Evolutionary conservation across 2,888 invertebrate species (phyloP).

Genomic region (Platycnemis pennipes): DNA sequence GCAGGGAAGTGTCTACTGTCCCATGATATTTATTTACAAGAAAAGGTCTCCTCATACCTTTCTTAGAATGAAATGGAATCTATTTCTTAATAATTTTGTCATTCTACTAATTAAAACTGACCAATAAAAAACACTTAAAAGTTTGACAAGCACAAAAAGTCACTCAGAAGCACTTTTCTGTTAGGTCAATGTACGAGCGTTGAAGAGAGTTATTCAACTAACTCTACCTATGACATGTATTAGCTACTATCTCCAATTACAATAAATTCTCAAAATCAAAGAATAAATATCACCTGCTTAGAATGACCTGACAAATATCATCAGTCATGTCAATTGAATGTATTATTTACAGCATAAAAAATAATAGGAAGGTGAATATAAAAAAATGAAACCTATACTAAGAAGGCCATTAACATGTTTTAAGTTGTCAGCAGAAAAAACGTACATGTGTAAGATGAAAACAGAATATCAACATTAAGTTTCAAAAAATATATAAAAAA

Average conservation of each 20-base stretch:
- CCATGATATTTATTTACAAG: slow-evolving; percentile 40
- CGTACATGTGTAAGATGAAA: slow-evolving; percentile 69
- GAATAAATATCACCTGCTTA: slow-evolving; percentile 44
- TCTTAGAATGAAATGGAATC: slow-evolving; percentile 35
- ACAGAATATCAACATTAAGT: neutral
- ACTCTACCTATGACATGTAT: slow-evolving; percentile 46
- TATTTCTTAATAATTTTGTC: slow-evolving; percentile 15
- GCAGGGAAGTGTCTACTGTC: slow-evolving; percentile 14
- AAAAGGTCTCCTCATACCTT: slow-evolving; percentile 47
- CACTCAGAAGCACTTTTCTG: neutral
- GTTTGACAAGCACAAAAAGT: neutral
- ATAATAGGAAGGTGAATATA: neutral
- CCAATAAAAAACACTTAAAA: slow-evolving; percentile 3
- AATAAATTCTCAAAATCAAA: neutral
- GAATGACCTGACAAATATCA: neutral
- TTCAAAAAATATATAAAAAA: slow-evolving; percentile 13
- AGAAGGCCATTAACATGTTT: slow-evolving; percentile 26
- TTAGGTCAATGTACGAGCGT: neutral
- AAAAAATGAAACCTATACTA: slow-evolving; percentile 4
- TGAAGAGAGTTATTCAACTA: neutral
- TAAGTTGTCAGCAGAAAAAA: slow-evolving; percentile 28
- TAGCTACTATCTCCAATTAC: slow-evolving; percentile 32
- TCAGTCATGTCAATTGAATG: neutral
- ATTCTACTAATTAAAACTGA: slow-evolving; percentile 41
- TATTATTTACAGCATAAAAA: neutral